Base-by-base conservation (phyloP, 2,113 vertebrate genomes). In the Oplegnathus fasciatus region DNA sequence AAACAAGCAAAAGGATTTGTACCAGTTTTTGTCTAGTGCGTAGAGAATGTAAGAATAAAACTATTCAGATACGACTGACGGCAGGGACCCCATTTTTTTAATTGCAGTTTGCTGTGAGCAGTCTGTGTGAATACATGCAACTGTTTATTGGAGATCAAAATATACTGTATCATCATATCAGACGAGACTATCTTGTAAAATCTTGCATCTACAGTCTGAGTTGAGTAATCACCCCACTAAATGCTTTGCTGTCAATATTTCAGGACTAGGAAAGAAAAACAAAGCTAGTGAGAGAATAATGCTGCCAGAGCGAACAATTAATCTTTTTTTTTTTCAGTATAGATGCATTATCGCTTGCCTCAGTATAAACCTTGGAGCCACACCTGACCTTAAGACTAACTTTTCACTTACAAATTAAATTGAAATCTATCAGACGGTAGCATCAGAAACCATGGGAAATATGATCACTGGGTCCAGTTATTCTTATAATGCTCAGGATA, bases 401-500 rank as follows among this genome's bases (percentile, higher is more conserved):
- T 88, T 78, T 90, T 92, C 84, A 79, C 88, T 89, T 81, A 26
- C 34, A 90, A 86, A 93, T 90, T 82, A 66, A 89, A 93, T 90
- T 84, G 81, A 84, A 91, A 91, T 89, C 78, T 90, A 82, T 86
- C 83, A 88, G 88, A 92, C 66, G n/a, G 72, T 26, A 80, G 86
- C 91, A 84, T 84, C 77, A 88, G 87, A 88, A 91, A 80, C 79
- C 67, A 87, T 30, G 34, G 87, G 67, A 86, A 91, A 94, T 93
- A 92, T 77, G 89, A 92, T 92, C 94, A 93, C 87, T 79, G 78
- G 82, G 95, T 91, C 84, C 79, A 85, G 89, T 91, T 89, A 91
- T 92, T 94, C 94, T 93, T 94, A 91, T 95, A 95, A 94, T 92
- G 91, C 74, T 90, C 76, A 67, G 91, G 93, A 94, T 94, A 92